These are phyloP conservation scores for Anastrepha ludens DNA, from an alignment of 1,140 invertebrate genomes.

Conservation along the genomic window DNA sequence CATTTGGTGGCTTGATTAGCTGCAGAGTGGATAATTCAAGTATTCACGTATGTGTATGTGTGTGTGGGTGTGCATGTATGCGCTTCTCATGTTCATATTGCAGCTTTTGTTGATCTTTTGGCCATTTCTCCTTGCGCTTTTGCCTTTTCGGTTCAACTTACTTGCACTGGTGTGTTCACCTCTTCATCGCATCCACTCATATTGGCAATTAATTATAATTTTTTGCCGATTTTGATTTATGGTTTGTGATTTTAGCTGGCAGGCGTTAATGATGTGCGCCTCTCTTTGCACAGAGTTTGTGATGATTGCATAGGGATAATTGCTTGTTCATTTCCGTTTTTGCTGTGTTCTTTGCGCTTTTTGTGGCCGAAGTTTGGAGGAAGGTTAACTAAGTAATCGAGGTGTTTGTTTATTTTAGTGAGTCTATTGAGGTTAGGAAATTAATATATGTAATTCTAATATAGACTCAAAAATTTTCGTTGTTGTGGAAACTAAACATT, in stretches of 20 bases:
- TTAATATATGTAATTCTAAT: no score
- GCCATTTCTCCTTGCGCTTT: conserved; percentile 28
- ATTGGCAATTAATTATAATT: conserved; percentile 42
- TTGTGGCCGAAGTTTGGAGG: background rate
- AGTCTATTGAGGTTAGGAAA: no score
- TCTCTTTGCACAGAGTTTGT: background rate
- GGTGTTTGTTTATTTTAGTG: no score
- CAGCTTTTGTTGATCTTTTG: conserved; percentile 27
- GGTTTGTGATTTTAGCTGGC: conserved; percentile 35
- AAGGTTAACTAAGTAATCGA: background rate
- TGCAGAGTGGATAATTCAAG: background rate
- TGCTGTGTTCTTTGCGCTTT: background rate
- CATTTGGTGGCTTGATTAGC: conserved; percentile 28
- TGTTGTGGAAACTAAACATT: no score
- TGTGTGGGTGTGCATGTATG: background rate
- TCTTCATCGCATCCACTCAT: conserved; percentile 4
- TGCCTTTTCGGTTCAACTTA: background rate
- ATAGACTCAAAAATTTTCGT: no score
- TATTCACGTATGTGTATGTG: background rate
- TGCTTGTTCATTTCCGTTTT: conserved; percentile 1
- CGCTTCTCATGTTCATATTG: background rate
- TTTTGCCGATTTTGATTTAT: conserved; percentile 51
- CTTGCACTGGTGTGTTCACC: background rate
- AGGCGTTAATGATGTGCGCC: conserved; percentile 48
- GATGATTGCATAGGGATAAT: background rate